Conservation (phyloP, 1,140 invertebrate species). For the Anastrepha obliqua region DNA sequence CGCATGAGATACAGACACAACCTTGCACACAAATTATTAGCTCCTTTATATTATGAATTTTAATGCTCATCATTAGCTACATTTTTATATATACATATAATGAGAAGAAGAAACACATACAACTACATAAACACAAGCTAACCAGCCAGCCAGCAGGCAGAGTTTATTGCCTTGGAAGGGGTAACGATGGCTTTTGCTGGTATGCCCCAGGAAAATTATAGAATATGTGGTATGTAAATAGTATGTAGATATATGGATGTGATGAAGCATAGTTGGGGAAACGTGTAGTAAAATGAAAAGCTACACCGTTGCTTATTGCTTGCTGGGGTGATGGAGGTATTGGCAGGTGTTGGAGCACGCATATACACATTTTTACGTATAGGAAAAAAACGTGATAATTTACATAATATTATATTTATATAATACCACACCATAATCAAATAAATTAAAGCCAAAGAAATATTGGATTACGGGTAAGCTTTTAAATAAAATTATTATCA, state of each 20-base stretch:
- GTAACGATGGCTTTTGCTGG: neutral
- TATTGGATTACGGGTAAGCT: no score
- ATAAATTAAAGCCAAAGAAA: no score
- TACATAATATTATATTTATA: no score
- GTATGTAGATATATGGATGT: no score
- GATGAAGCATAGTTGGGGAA: neutral
- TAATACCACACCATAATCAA: no score
- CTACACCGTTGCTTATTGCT: neutral
- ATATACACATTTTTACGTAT: neutral
- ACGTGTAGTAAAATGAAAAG: neutral
- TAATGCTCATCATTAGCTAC: slow-evolving; percentile 33
- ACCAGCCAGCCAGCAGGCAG: neutral
- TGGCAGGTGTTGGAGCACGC: neutral
- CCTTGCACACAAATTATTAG: slow-evolving; percentile 23
- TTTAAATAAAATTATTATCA: no score
- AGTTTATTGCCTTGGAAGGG: neutral
- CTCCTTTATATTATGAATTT: slow-evolving; percentile 44
- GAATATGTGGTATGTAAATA: no score
- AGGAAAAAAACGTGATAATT: slow-evolving; percentile 7
- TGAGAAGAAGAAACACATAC: neutral
- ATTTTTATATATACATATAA: neutral
- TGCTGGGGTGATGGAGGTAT: neutral
- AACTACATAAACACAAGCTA: neutral
- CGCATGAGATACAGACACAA: slow-evolving; percentile 14
- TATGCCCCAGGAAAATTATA: no score